Percentiles rank a stretch among this genome's conserved stretches.
phyloP scores from a whole-genome alignment of 2,797 vertebrate genomes.

The Lepilemur ruficaudatus region DNA sequence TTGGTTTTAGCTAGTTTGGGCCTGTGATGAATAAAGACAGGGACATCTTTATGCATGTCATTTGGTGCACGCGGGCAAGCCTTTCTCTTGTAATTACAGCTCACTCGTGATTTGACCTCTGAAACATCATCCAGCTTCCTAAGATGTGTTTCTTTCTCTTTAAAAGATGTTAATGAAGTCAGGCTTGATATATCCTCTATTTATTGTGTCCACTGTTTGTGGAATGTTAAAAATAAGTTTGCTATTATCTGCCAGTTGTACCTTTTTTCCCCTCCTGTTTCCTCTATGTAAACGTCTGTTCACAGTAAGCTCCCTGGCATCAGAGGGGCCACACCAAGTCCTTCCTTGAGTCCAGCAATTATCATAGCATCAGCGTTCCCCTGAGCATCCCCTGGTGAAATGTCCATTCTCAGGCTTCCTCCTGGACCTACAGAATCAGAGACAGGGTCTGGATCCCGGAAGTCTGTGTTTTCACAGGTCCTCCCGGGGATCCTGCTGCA shows the following conservation, averaged over 20 bases:
- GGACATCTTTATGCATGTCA: not conserved
- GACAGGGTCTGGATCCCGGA: not conserved
- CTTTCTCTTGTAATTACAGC: not conserved
- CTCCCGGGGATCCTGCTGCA: not conserved
- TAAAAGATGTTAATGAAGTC: not conserved
- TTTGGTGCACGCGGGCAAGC: accelerated
- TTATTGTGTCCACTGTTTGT: not conserved
- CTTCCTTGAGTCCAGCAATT: not conserved
- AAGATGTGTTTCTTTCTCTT: not conserved
- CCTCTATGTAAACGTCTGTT: accelerated
- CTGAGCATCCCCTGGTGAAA: not conserved
- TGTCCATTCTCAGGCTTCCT: not conserved
- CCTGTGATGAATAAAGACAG: not conserved
- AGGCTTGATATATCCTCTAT: not conserved
- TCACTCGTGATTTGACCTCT: not conserved
- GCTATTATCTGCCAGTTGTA: accelerated
- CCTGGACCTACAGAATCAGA: not conserved
- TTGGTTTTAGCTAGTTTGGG: not conserved
- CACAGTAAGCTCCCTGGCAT: not conserved
- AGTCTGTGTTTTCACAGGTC: not conserved
- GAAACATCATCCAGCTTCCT: not conserved
- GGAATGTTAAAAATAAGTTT: not conserved
- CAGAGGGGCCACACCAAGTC: not conserved
- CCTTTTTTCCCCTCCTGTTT: not conserved
- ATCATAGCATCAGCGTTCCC: accelerated